A percentile compares a stretch with the other conserved stretches of the same genome.
These are phyloP conservation scores for Oncopodura yosiiana DNA, from an alignment of 1,140 invertebrate species.

Conservation along the genomic window DNA sequence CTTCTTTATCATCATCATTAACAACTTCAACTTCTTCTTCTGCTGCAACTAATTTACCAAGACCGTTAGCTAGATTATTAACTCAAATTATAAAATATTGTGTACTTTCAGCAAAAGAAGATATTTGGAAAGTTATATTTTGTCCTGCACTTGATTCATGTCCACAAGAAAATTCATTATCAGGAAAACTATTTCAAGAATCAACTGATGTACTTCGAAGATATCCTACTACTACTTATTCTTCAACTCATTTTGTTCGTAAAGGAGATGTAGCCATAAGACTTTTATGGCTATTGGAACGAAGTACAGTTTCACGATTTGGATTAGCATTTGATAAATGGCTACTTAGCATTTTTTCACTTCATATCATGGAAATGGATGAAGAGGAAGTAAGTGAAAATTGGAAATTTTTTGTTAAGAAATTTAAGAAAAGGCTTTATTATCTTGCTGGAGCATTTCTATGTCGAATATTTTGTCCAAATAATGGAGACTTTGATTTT, in stretches of 20 bases:
- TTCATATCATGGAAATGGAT: conserved; percentile 21
- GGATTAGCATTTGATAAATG: conserved; percentile 32
- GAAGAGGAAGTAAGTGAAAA: conserved; percentile 22
- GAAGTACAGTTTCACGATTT: conserved; percentile 12
- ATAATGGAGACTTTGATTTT: conserved; percentile 23
- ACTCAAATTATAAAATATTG: conserved; percentile 14
- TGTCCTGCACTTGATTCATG: conserved; percentile 28
- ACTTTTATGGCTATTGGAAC: conserved; percentile 29
- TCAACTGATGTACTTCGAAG: conserved; percentile 15
- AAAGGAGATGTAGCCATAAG: conserved; percentile 16
- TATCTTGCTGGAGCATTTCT: conserved; percentile 26
- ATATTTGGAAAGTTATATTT: conserved; percentile 27
- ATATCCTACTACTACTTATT: conserved; percentile 12
- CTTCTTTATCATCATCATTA: background rate
- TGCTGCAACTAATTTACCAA: conserved; percentile 4
- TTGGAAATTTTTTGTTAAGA: conserved; percentile 30
- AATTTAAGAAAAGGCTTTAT: conserved; percentile 20
- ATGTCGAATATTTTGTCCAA: conserved; percentile 24
- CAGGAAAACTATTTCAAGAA: conserved; percentile 22
- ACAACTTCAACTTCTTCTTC: background rate
- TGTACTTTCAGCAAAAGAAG: conserved; percentile 24
- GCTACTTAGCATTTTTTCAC: conserved; percentile 23
- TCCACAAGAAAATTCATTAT: conserved; percentile 11
- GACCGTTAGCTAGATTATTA: conserved; percentile 11
- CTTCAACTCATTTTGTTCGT: no score